A percentile compares a stretch with the other conserved stretches of the same genome.
These are phyloP conservation scores for Cylas formicarius DNA, from an alignment of 1,140 invertebrate genomes.

Conservation along the genomic window DNA sequence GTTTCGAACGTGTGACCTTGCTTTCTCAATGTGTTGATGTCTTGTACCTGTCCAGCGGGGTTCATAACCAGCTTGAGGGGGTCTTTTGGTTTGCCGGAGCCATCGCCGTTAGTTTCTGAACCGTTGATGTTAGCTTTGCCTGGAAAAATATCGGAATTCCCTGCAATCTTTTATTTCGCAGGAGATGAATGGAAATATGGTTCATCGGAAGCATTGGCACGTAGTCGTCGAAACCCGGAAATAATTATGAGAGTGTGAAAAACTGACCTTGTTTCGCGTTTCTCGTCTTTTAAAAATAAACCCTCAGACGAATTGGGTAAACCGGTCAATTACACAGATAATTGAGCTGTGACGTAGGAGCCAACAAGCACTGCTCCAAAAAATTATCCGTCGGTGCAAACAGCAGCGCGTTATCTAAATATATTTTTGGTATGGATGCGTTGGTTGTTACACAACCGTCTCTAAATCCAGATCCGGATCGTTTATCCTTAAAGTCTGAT, in stretches of 20 bases:
- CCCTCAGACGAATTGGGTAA: too few species aligned
- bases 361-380: too few species aligned
- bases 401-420: conserved; percentile 27
- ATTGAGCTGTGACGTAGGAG: too few species aligned
- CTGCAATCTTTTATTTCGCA: neutral
- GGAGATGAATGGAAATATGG: neutral
- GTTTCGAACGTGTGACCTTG: conserved; percentile 56
- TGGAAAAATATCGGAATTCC: conserved; percentile 15
- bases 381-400: conserved; percentile 23
- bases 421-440: conserved; percentile 25
- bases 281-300: too few species aligned
- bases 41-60: conserved; percentile 66
- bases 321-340: too few species aligned
- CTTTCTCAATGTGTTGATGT: conserved; percentile 51
- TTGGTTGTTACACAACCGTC: neutral
- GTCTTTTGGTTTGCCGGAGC: conserved; percentile 45
- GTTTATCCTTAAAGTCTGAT: too few species aligned
- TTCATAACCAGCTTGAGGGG: conserved; percentile 72
- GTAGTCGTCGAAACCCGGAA: neutral
- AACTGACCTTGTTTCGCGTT: too few species aligned
- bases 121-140: conserved; percentile 26
- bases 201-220: neutral
- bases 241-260: too few species aligned
- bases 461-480: too few species aligned
- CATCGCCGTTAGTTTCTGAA: conserved; percentile 17